Conservation (phyloP, 2,113 vertebrate species). For the Lamprotornis superbus region DNA sequence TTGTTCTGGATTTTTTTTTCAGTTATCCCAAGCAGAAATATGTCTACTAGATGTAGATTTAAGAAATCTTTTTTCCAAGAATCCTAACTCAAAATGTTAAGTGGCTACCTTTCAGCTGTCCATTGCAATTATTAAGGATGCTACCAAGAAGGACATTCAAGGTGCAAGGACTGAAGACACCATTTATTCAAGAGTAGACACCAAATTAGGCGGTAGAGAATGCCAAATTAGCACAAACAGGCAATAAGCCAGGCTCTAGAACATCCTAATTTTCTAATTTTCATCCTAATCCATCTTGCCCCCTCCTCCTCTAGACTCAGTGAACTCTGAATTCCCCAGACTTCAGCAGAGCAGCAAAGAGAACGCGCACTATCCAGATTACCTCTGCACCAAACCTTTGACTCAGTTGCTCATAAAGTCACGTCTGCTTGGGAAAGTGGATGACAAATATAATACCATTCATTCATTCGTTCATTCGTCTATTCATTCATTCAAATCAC, state of each 20-base stretch:
- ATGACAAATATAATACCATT: neutral
- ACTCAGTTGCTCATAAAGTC: neutral
- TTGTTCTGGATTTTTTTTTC: neutral
- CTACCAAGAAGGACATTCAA: neutral
- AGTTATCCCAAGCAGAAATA: neutral
- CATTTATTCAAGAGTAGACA: neutral
- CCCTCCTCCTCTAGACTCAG: neutral
- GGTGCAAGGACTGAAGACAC: neutral
- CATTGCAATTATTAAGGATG: neutral
- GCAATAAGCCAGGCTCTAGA: neutral
- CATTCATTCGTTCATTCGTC: neutral
- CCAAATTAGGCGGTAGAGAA: neutral
- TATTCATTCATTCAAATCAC: neutral
- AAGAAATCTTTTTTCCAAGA: neutral
- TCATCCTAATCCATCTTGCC: neutral
- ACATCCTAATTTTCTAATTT: neutral
- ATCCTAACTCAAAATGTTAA: neutral
- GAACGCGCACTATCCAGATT: accelerated
- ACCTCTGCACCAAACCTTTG: neutral
- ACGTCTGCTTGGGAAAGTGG: accelerated
- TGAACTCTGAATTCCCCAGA: neutral
- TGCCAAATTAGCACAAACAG: neutral
- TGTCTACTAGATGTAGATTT: neutral
- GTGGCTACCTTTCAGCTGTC: neutral
- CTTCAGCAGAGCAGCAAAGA: neutral